These are phyloP conservation scores for Drosophila incognita DNA, from an alignment of 2,888 invertebrate genomes.

Conservation along the genomic window DNA sequence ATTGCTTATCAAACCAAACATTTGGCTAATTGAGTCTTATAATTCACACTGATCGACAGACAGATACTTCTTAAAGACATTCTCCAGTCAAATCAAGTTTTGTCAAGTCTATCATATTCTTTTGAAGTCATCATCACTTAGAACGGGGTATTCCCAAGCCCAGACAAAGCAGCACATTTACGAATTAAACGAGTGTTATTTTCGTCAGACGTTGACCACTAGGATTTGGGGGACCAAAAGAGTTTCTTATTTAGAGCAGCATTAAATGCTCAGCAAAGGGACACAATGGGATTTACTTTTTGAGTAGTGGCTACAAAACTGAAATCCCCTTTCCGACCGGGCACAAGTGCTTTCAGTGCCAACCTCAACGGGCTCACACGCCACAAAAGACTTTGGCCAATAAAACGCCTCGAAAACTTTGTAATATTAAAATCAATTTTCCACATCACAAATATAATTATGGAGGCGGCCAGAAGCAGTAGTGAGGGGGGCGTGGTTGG, in stretches of 20 bases:
- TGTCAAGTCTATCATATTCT: neutral
- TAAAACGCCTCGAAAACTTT: conserved; percentile 40
- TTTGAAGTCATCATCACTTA: rapidly evolving
- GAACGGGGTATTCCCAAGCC: conserved; percentile 20
- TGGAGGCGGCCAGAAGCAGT: conserved; percentile 3
- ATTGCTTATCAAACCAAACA: neutral
- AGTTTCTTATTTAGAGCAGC: conserved; percentile 68
- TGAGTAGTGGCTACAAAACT: neutral
- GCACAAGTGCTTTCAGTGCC: conserved; percentile 14
- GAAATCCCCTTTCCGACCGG: conserved; percentile 31
- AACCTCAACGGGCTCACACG: conserved; percentile 54
- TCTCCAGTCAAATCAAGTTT: rapidly evolving
- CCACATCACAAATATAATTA: conserved; percentile 39
- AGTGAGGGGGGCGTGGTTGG: conserved; percentile 30
- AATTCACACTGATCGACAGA: too few species aligned
- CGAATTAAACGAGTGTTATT: conserved; percentile 37
- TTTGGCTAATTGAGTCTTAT: too few species aligned
- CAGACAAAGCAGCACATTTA: conserved; percentile 11
- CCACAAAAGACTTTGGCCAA: conserved; percentile 35
- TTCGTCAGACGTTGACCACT: conserved; percentile 53
- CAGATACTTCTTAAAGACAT: neutral
- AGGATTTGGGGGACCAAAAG: conserved; percentile 48
- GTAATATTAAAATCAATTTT: conserved; percentile 75
- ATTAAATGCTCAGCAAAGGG: conserved; percentile 72
- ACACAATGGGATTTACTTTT: conserved; percentile 53